Evolutionary conservation across 2,113 vertebrate species (phyloP).

Genomic region (Furnarius figulus): DNA sequence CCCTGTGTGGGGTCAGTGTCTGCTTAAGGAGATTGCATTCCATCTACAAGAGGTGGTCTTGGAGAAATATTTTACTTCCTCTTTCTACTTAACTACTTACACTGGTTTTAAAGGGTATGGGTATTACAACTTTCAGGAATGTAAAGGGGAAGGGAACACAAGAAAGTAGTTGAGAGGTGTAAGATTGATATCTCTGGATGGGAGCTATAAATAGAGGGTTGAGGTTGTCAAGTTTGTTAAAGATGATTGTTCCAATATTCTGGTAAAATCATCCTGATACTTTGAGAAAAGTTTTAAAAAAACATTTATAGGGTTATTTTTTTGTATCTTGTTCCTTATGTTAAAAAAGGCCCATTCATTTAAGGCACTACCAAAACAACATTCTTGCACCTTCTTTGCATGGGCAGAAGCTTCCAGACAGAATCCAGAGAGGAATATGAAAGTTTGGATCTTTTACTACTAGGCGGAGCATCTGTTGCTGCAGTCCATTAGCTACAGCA

Average conservation of each 20-base stretch:
- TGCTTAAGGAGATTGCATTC: conserved; percentile 7
- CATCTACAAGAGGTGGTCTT: not conserved
- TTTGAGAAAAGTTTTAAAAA: not conserved
- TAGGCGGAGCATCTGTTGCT: not conserved
- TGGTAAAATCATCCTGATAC: not conserved
- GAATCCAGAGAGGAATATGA: not conserved
- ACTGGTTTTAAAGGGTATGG: not conserved
- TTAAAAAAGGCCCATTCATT: rapidly evolving
- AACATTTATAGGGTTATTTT: not conserved
- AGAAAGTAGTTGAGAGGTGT: not conserved
- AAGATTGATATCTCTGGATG: not conserved
- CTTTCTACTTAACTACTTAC: not conserved
- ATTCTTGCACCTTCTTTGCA: not conserved
- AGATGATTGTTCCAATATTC: rapidly evolving
- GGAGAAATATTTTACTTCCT: conserved; percentile 25
- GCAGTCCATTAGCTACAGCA: too few species aligned
- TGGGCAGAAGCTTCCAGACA: not conserved
- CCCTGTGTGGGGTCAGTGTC: not conserved
- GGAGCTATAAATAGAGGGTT: not conserved
- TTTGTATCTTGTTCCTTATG: not conserved
- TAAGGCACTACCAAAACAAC: not conserved
- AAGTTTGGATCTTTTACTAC: not conserved
- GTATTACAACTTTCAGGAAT: not conserved
- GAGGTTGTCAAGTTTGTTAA: not conserved
- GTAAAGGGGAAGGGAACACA: not conserved